A percentile compares a stretch with the other conserved stretches of the same genome.
These are phyloP conservation scores for Lamellibrachia columna DNA, from an alignment of 2,888 invertebrate species.

Conservation along the genomic window DNA sequence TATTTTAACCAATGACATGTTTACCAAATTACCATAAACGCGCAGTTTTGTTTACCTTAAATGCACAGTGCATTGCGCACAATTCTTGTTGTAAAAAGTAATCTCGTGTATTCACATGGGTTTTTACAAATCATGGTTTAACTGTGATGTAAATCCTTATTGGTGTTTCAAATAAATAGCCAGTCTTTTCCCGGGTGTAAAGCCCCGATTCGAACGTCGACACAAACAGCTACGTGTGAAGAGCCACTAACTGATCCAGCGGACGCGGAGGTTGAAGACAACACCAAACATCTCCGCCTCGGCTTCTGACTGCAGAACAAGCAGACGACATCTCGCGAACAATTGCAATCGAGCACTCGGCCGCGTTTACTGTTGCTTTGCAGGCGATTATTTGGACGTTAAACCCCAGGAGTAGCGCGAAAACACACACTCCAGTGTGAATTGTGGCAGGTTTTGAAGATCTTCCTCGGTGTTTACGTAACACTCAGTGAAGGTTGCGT, in stretches of 20 bases:
- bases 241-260: background rate
- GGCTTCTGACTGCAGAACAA: background rate
- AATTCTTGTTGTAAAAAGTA: background rate
- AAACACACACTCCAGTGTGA: slow-evolving; percentile 16
- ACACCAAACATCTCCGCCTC: background rate
- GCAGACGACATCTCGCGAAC: slow-evolving; percentile 6
- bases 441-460: background rate
- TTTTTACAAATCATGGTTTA: background rate
- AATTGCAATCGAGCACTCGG: slow-evolving; percentile 11
- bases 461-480: background rate
- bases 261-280: background rate
- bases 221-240: background rate
- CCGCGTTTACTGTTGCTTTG: background rate
- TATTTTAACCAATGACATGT: background rate
- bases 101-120: background rate
- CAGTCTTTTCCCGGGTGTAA: background rate
- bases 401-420: background rate
- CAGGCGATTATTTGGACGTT: background rate
- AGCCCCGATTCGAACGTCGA: background rate
- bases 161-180: background rate
- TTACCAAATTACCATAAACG: background rate
- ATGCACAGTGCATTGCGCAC: background rate
- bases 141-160: background rate
- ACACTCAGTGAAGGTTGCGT: background rate
- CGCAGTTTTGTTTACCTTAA: background rate